Evolutionary conservation across 2,113 vertebrate genomes (phyloP).

Genomic region (Rhea pennata): DNA sequence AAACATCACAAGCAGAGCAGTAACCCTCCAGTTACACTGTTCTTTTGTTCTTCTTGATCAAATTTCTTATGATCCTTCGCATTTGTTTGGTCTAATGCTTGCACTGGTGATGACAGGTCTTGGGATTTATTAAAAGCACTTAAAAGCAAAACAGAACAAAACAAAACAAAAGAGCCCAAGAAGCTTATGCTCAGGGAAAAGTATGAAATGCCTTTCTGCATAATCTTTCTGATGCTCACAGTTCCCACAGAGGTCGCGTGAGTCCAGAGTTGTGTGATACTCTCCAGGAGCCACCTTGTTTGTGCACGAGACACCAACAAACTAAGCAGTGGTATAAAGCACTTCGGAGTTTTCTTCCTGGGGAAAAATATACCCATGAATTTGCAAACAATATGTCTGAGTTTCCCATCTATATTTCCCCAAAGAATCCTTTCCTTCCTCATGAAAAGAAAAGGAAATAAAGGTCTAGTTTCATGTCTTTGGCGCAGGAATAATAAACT

Average conservation of each 20-base stretch:
- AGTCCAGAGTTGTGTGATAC: background rate
- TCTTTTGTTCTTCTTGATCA: slow-evolving; percentile 31
- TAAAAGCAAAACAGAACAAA: slow-evolving; percentile 22
- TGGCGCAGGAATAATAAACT: background rate
- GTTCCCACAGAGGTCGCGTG: background rate
- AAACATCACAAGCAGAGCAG: slow-evolving; percentile 1
- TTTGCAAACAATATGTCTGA: background rate
- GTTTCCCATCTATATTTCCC: background rate
- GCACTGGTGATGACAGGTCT: slow-evolving; percentile 38
- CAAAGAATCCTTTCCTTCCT: background rate
- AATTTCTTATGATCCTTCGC: slow-evolving; percentile 42
- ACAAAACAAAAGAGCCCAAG: background rate
- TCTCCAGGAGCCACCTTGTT: background rate
- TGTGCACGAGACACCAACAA: background rate
- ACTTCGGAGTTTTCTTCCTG: background rate
- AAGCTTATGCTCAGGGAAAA: background rate
- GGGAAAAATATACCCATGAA: too few species aligned
- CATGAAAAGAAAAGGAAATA: background rate
- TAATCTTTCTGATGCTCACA: background rate
- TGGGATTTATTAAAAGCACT: slow-evolving; percentile 24
- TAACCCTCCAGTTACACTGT: background rate
- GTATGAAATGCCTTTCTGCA: background rate
- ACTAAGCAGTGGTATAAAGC: background rate
- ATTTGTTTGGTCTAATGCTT: slow-evolving; percentile 52
- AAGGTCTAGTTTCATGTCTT: background rate